These are phyloP conservation scores for Gambusia holbrooki DNA, from an alignment of 2,113 vertebrate genomes.

Conservation along the genomic window DNA sequence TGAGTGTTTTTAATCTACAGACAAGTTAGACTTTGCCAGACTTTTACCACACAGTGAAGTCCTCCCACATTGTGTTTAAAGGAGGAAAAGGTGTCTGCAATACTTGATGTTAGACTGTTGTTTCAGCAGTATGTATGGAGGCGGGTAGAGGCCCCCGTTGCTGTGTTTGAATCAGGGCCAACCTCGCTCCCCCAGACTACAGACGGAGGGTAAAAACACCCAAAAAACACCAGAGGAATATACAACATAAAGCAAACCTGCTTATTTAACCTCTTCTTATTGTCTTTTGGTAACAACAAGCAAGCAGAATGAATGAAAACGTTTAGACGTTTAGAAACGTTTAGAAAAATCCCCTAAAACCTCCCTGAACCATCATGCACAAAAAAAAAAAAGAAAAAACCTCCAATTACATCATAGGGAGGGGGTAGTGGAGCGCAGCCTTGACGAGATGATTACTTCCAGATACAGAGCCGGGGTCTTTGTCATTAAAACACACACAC, in stretches of 20 bases:
- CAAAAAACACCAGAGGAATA: not conserved
- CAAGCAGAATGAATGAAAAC: constrained; percentile 47
- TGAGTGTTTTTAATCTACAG: not conserved
- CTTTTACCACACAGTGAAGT: constrained; percentile 2
- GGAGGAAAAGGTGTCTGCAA: constrained; percentile 16
- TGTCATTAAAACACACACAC: constrained; percentile 61
- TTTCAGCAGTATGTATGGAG: constrained; percentile 64
- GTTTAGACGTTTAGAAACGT: not conserved
- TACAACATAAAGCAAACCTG: not conserved
- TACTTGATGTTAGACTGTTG: constrained; percentile 53
- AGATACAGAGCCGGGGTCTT: constrained; percentile 74
- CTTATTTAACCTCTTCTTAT: not conserved
- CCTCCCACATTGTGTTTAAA: constrained; percentile 21
- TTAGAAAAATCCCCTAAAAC: constrained; percentile 46
- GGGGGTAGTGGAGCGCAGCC: constrained; percentile 68
- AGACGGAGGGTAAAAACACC: constrained; percentile 12
- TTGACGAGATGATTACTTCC: constrained; percentile 79
- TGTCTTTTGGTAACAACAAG: not conserved
- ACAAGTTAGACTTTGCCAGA: not conserved
- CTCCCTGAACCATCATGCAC: constrained; percentile 40
- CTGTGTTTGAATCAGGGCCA: constrained; percentile 57
- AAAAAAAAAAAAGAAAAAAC: constrained; percentile 30
- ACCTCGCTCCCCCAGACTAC: constrained; percentile 38
- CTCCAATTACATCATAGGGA: constrained; percentile 78
- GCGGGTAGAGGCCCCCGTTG: constrained; percentile 52